Evolutionary conservation across 2,888 invertebrate genomes (phyloP), one percentile per base, ranked within the genome.

Genomic region (Halictus ligatus): DNA sequence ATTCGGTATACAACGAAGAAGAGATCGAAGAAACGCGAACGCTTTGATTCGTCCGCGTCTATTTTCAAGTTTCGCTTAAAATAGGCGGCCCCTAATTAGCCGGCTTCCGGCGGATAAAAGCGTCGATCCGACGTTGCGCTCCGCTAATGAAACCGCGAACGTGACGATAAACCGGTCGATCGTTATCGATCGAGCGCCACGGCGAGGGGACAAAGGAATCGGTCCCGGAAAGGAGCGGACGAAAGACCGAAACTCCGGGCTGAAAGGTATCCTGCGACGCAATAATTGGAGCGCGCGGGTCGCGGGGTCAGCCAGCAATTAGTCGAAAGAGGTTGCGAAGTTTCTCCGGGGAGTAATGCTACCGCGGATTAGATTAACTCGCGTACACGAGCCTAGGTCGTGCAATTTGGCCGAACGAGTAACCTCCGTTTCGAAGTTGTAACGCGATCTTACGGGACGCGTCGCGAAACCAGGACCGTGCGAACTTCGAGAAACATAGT

Each of bases 281-380:
- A 21, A 54, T 54, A 64, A 64, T 64, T 64, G 60, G 60, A 64
- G 35, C 29, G 8, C 21, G 54, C 58, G 79, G 35, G 64, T 60
- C 25, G 77, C n/a, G 64, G 76, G 78, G 83, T 85, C 83, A 80
- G 71, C 54, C 67, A 13, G 83, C 83, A 86, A 86, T 84, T 80
- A 82, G 77, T 67, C 40, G 29, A 67, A 80, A 50, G 87, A 81
- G 80, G 74, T 83, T 58, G 71, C 77, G 43, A 69, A 69, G 77
- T 83, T 86, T 64, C 81, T 69, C 86, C 73, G 48, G 80, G 78
- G 86, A 88, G 82, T 80, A 78, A 84, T 84, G 76, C 76, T 82
- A 76, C 78, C 80, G 46, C 79, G 80, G 80, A 84, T 86, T 77
- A 73, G 84, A 86, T 86, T 82, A 86, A 82, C 69, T 84, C 73